Base-by-base conservation (phyloP, 2,888 invertebrate species). In the Euplagia quadripunctaria region DNA sequence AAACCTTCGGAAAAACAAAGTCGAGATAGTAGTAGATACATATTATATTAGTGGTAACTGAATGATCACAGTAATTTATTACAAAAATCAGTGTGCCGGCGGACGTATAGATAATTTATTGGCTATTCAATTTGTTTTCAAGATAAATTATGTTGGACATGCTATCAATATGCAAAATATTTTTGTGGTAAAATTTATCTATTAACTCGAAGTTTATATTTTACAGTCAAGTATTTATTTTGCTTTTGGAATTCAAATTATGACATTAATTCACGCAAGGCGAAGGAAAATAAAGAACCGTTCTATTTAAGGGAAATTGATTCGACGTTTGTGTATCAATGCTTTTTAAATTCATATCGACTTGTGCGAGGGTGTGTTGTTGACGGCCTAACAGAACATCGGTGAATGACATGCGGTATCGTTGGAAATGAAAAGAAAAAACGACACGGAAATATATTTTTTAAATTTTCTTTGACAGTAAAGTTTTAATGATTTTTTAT, bases 331-430 rank as follows among this genome's bases (percentile, higher is more conserved):
- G 68, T 76, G 43, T 73, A 71, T 70, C 46, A 55, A 66, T 69
- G 46, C 68, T 68, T 67, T 64, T 74, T 31, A 31, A 79, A 79
- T 77, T 76, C 79, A 76, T 78, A 80, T 82, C 72, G 76, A 75
- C 70, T 79, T 68, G 61, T 61, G 80, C 65, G 73, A 73, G 78
- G 84, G 82, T 75, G 78, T 80, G 76, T 73, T 79, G 72, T 78
- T 80, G 82, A 81, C 81, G 78, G 78, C 76, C 67, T 75, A 74
- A 76, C 77, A 76, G 78, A 77, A 79, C 81, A 78, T 74, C 80
- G 83, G 73, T 82, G 80, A 82, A 68, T 80, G 84, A 83, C 82
- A 75, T 80, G 76, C 79, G 85, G 79, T 87, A 82, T 85, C 81
- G 77, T 74, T 68, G 67, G 58, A 73, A 76, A 79, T 73, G 70